phyloP scores from a whole-genome alignment of 2,797 vertebrate species.

The Oryzias sinensis region DNA sequence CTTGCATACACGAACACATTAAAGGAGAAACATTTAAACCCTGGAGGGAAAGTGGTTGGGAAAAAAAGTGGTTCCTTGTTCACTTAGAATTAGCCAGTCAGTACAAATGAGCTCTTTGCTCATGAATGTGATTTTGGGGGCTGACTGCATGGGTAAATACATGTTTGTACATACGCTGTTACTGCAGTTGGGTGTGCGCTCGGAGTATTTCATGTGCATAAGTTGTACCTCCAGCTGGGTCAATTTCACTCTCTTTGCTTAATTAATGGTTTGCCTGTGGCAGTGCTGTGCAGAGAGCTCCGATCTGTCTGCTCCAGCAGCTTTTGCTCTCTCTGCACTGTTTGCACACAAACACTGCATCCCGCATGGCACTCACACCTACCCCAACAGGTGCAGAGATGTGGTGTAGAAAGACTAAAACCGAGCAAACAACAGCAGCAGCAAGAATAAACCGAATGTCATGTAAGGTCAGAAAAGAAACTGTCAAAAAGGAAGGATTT shows the following conservation, averaged over 20 bases:
- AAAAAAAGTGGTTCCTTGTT: slow-evolving; percentile 41
- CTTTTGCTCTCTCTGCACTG: slow-evolving; percentile 36
- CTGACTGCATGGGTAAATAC: slow-evolving; percentile 22
- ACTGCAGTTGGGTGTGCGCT: slow-evolving; percentile 30
- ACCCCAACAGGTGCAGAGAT: slow-evolving; percentile 51
- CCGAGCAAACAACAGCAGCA: slow-evolving; percentile 10
- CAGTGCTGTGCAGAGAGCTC: slow-evolving; percentile 59
- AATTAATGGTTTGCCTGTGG: slow-evolving; percentile 74
- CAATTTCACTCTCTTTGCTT: slow-evolving; percentile 73
- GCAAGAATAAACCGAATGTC: slow-evolving; percentile 2
- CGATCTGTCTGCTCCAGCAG: slow-evolving; percentile 60
- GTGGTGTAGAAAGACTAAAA: slow-evolving; percentile 16
- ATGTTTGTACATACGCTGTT: slow-evolving; percentile 14
- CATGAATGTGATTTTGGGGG: slow-evolving; percentile 5
- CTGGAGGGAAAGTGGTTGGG: slow-evolving; percentile 29
- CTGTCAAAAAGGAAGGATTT: not conserved
- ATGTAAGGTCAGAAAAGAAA: slow-evolving; percentile 1
- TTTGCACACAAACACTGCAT: slow-evolving; percentile 49
- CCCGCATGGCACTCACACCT: slow-evolving; percentile 27
- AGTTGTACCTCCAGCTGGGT: slow-evolving; percentile 69
- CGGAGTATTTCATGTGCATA: slow-evolving; percentile 35
- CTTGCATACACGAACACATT: slow-evolving; percentile 5
- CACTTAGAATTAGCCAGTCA: slow-evolving; percentile 1
- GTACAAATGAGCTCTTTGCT: slow-evolving; percentile 2
- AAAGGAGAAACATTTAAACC: slow-evolving; percentile 4